Percentiles rank a stretch among this genome's conserved stretches.
Conservation (phyloP, 1,140 invertebrate genomes). For the Augochlora pura region DNA sequence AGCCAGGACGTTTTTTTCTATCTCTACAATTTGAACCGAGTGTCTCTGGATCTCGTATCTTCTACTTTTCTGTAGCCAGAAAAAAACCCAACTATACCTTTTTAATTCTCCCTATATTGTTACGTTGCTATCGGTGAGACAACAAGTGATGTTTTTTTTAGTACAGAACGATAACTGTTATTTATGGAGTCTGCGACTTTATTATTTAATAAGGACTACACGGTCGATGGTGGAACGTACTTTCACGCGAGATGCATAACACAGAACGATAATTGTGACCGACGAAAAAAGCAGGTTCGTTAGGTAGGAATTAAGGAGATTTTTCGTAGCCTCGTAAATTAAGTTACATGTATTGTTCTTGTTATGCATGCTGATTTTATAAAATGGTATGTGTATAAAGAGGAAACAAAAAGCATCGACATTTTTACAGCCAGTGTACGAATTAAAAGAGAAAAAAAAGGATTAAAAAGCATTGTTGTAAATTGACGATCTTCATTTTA, state of each 20-base stretch:
- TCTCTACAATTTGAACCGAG: too few relatives aligned
- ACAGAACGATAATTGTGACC: slow-evolving; percentile 19
- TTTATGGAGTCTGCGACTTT: slow-evolving; percentile 36
- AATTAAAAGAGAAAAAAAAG: slow-evolving; percentile 32
- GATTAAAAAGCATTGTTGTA: slow-evolving; percentile 42
- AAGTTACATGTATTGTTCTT: slow-evolving; percentile 23
- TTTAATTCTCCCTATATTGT: slow-evolving; percentile 11
- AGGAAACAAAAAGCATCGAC: slow-evolving; percentile 20
- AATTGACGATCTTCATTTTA: slow-evolving; percentile 29
- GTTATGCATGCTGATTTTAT: slow-evolving; percentile 1
- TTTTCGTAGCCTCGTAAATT: slow-evolving; percentile 2
- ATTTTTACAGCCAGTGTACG: slow-evolving; percentile 44
- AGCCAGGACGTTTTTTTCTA: background rate
- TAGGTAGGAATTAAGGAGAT: background rate
- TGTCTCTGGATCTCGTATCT: background rate
- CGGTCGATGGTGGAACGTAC: background rate
- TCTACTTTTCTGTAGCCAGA: background rate
- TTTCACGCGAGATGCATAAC: background rate
- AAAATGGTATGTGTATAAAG: slow-evolving; percentile 11
- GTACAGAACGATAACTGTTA: slow-evolving; percentile 34
- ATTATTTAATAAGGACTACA: slow-evolving; percentile 34
- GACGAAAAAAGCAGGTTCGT: background rate
- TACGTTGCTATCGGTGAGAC: slow-evolving; percentile 30
- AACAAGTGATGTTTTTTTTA: slow-evolving; percentile 29
- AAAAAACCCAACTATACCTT: background rate